These are phyloP conservation scores for Yponomeuta sedellus DNA, from an alignment of 2,888 invertebrate species.

Conservation along the genomic window DNA sequence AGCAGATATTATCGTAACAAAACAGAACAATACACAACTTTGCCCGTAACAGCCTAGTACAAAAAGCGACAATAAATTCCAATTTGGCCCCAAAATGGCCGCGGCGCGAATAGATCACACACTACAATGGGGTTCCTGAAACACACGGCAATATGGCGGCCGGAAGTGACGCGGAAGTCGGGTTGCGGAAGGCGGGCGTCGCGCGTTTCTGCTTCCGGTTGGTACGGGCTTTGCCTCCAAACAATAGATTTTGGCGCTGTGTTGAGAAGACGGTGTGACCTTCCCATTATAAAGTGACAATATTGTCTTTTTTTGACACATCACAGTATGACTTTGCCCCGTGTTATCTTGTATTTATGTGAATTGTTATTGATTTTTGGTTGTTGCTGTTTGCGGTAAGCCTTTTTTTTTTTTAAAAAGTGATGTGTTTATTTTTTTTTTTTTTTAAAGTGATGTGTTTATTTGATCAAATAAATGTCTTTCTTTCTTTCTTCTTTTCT, in stretches of 20 bases:
- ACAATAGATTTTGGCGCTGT: slow-evolving; percentile 3
- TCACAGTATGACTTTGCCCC: no score
- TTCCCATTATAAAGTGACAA: no score
- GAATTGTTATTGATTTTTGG: no score
- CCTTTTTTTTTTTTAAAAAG: no score
- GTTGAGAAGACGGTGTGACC: neutral
- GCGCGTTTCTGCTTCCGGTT: slow-evolving; percentile 26
- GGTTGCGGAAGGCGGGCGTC: slow-evolving; percentile 32
- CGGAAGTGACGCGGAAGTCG: slow-evolving; percentile 29
- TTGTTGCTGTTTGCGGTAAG: no score
- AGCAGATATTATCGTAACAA: neutral
- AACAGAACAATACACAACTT: neutral
- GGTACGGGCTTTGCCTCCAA: neutral
- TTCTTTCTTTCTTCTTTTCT: no score
- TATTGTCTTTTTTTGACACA: no score
- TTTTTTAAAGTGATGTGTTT: no score
- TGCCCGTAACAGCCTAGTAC: neutral
- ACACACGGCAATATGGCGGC: slow-evolving; percentile 26
- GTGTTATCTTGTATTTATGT: no score
- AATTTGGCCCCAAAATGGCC: slow-evolving; percentile 8
- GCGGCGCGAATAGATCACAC: slow-evolving; percentile 7
- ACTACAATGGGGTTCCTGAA: slow-evolving; percentile 25
- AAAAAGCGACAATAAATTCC: slow-evolving; percentile 3
- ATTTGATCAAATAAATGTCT: no score
- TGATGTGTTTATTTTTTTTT: no score